These are phyloP conservation scores for Hecatera dysodea DNA, from an alignment of 2,888 invertebrate species.

Conservation along the genomic window DNA sequence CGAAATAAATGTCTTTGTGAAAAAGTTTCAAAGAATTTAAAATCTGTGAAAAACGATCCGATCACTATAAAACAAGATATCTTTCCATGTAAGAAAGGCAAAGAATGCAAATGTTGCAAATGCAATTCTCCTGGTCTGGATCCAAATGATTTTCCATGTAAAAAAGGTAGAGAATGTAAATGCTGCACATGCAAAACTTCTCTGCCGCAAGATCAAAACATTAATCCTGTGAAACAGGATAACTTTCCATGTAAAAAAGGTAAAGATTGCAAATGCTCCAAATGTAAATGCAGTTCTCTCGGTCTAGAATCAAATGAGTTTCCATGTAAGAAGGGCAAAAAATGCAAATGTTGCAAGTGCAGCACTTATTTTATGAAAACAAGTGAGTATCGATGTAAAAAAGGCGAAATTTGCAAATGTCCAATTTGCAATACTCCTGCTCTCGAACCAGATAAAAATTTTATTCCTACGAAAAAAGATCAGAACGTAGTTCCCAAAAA, in stretches of 20 bases:
- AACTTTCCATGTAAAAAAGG: slow-evolving; percentile 12
- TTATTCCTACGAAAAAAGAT: not conserved
- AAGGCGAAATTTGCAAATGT: not conserved
- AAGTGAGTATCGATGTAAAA: slow-evolving; percentile 11
- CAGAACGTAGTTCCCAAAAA: not conserved
- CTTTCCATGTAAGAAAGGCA: slow-evolving; percentile 1
- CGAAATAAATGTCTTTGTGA: not conserved
- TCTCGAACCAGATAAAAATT: not conserved
- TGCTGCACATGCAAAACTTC: not conserved
- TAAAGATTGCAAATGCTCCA: slow-evolving; percentile 12
- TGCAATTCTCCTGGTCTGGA: not conserved
- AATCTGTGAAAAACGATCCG: not conserved
- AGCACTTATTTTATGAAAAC: not conserved
- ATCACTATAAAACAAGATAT: not conserved
- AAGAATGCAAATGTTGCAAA: slow-evolving; percentile 10
- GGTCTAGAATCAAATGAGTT: not conserved
- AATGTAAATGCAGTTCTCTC: not conserved
- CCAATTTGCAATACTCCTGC: not conserved
- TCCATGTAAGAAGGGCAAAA: not conserved
- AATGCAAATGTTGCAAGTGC: not conserved
- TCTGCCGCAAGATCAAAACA: not conserved
- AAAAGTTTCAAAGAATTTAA: not conserved
- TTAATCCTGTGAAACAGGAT: slow-evolving; percentile 11
- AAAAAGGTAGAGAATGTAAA: slow-evolving; percentile 3
- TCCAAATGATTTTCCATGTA: slow-evolving; percentile 1